Evolutionary conservation across 2,888 invertebrate species (phyloP).

Genomic region (Agrotis segetum): DNA sequence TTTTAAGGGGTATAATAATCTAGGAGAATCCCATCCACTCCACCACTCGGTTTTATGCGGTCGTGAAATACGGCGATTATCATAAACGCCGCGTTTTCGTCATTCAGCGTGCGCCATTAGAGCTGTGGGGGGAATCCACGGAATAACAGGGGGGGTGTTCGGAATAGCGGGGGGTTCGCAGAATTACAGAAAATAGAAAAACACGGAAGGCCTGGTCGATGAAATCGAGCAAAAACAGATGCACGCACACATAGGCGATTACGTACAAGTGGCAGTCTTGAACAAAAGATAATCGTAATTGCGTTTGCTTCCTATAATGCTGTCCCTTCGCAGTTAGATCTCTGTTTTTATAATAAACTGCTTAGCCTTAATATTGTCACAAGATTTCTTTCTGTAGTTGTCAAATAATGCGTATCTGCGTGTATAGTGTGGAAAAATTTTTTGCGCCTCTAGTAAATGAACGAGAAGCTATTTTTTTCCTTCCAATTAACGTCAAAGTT

Average conservation of each 20-base stretch:
- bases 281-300: not conserved
- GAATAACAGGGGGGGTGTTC: constrained; percentile 48
- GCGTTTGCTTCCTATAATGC: no score
- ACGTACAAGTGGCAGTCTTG: fast-evolving
- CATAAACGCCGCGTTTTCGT: constrained; percentile 86
- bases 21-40: constrained; percentile 74
- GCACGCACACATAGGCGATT: not conserved
- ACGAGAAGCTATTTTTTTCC: no score
- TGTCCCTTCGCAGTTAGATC: no score
- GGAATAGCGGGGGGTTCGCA: constrained; percentile 59
- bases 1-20: constrained; percentile 68
- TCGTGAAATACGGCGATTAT: constrained; percentile 85
- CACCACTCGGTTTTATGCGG: constrained; percentile 78
- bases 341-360: no score
- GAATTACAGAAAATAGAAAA: not conserved
- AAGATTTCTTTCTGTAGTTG: no score
- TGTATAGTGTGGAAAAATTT: no score
- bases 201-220: constrained; percentile 10
- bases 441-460: no score
- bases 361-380: no score
- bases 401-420: no score
- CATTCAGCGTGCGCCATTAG: constrained; percentile 80
- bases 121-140: constrained; percentile 55
- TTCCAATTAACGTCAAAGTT: no score
- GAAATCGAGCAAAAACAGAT: not conserved